Evolutionary conservation across 37 sponge, comb jelly and placozoan species (phyloP).

Genomic region (Ephydatia muelleri): DNA sequence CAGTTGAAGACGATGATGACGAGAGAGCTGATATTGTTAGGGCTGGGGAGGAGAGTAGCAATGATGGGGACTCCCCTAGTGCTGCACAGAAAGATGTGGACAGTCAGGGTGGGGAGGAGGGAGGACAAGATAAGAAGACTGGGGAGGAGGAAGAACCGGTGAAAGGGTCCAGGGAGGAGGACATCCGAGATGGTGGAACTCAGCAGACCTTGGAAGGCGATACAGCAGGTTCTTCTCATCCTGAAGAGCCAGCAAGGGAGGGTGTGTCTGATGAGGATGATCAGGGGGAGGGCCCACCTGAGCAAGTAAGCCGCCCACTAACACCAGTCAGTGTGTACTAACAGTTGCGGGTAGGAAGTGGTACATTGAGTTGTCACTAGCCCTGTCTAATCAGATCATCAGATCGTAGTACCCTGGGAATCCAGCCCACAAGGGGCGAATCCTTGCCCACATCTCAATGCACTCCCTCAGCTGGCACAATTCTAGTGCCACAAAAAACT

Average conservation of each 20-base stretch:
- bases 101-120: background rate
- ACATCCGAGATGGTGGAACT: background rate
- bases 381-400: no score
- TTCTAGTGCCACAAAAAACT: no score
- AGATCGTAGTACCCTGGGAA: no score
- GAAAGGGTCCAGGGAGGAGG: slow-evolving; percentile 13
- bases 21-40: background rate
- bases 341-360: no score
- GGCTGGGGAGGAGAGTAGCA: background rate
- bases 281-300: background rate
- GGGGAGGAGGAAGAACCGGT: background rate
- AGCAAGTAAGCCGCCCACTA: background rate
- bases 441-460: no score
- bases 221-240: background rate
- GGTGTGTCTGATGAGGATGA: background rate
- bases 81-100: background rate
- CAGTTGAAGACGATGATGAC: slow-evolving; percentile 12
- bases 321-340: background rate
- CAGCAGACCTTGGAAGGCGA: slow-evolving; percentile 1
- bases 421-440: no score
- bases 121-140: background rate
- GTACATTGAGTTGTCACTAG: no score
- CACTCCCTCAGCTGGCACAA: no score
- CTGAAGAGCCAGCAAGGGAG: background rate
- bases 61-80: background rate